These are phyloP conservation scores for Metridium senile DNA, from an alignment of 92 coral and sea anemone species.

Conservation along the genomic window DNA sequence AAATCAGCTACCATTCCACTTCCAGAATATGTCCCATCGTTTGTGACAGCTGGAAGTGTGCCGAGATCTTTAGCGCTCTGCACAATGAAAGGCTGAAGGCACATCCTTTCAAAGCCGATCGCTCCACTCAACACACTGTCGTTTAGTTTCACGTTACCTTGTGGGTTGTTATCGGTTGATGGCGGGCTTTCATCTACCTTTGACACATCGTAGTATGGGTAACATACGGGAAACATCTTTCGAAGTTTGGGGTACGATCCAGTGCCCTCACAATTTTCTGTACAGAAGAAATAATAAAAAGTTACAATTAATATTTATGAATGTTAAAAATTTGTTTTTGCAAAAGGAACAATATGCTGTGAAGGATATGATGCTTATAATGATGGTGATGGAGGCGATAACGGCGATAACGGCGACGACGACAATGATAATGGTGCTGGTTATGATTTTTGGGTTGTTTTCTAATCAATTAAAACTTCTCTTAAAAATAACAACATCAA, in stretches of 20 bases:
- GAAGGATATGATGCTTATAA: no score
- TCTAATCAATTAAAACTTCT: no score
- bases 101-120: slow-evolving; percentile 18
- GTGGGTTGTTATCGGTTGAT: no score
- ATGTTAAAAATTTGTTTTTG: no score
- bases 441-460: no score
- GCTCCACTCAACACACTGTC: slow-evolving; percentile 16
- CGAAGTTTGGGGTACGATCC: slow-evolving; percentile 27
- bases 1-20: slow-evolving; percentile 71
- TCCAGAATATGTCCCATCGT: slow-evolving; percentile 38
- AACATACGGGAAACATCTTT: slow-evolving; percentile 55
- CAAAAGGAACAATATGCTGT: background rate
- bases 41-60: slow-evolving; percentile 54
- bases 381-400: no score
- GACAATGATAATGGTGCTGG: no score
- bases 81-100: slow-evolving; percentile 49
- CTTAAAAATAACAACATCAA: no score
- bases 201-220: slow-evolving; percentile 20
- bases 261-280: slow-evolving; percentile 42
- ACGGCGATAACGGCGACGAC: no score
- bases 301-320: no score
- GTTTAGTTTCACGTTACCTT: background rate
- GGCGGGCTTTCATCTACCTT: slow-evolving; percentile 19
- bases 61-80: slow-evolving; percentile 61
- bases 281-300: background rate